Evolutionary conservation across 2,113 vertebrate species (phyloP).

Genomic region (Pholis gunnellus): DNA sequence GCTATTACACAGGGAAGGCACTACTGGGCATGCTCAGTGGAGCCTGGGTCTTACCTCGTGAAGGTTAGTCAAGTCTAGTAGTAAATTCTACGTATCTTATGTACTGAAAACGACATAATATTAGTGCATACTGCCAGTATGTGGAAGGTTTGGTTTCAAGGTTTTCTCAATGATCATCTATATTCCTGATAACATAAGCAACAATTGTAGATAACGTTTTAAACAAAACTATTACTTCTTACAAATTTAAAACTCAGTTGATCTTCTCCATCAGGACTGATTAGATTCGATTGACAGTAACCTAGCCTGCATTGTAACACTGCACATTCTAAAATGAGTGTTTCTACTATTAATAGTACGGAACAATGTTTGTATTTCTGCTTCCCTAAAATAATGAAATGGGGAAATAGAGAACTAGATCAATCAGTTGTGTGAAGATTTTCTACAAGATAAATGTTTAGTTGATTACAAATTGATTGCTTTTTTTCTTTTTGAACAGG

Average conservation of each 20-base stretch:
- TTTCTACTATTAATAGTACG: background rate
- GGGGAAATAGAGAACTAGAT: background rate
- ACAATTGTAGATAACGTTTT: background rate
- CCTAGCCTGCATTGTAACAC: background rate
- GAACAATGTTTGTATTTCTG: background rate
- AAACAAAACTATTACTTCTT: background rate
- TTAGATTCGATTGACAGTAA: background rate
- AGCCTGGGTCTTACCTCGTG: slow-evolving; percentile 96
- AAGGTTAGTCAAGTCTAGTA: slow-evolving; percentile 77
- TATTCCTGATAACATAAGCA: background rate
- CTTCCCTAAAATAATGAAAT: background rate
- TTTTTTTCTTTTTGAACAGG: slow-evolving; percentile 70
- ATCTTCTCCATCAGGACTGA: background rate
- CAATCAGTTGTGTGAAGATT: background rate
- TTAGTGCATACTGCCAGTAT: background rate
- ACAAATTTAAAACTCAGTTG: background rate
- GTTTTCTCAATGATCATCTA: background rate
- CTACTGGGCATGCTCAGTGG: slow-evolving; percentile 98
- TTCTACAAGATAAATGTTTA: background rate
- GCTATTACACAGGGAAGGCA: slow-evolving; percentile 96
- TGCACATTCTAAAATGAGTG: background rate
- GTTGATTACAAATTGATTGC: background rate
- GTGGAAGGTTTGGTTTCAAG: background rate
- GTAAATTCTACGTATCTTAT: background rate
- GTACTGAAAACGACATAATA: background rate